A percentile compares a stretch with the other conserved stretches of the same genome.
Evolutionary conservation across 2,888 invertebrate genomes (phyloP).

Genomic region (Microctonus aethiopoides): DNA sequence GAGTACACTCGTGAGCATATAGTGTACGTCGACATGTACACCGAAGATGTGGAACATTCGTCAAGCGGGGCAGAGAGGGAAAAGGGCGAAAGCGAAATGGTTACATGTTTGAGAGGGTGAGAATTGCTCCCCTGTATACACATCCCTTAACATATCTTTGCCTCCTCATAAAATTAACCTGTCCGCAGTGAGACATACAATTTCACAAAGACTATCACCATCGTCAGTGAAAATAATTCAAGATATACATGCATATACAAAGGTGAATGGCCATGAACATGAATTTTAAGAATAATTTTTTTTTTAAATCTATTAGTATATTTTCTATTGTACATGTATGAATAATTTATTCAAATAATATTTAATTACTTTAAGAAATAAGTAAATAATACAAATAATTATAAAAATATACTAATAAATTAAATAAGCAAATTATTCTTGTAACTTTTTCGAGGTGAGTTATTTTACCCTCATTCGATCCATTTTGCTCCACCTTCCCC

Average conservation of each 20-base stretch:
- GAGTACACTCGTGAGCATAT: conserved; percentile 36
- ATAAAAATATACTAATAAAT: no score
- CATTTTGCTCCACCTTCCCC: no score
- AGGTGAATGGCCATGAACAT: no score
- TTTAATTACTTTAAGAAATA: no score
- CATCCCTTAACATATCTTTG: conserved; percentile 38
- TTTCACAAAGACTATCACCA: conserved; percentile 35
- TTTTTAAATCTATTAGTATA: no score
- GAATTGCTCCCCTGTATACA: conserved; percentile 24
- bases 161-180: conserved; percentile 47
- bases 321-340: no score
- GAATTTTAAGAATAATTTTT: no score
- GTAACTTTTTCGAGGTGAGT: no score
- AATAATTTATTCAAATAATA: no score
- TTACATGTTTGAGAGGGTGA: conserved; percentile 18
- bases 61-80: conserved; percentile 23
- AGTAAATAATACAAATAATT: no score
- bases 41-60: conserved; percentile 3
- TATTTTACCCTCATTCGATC: no score
- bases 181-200: conserved; percentile 45
- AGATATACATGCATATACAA: not conserved
- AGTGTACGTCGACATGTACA: not conserved
- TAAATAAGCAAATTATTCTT: no score
- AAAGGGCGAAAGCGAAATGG: conserved; percentile 1
- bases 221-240: conserved; percentile 12